A percentile compares a stretch with the other conserved stretches of the same genome.
phyloP scores from a whole-genome alignment of 2,113 vertebrate genomes.

The Gadus chalcogrammus region DNA sequence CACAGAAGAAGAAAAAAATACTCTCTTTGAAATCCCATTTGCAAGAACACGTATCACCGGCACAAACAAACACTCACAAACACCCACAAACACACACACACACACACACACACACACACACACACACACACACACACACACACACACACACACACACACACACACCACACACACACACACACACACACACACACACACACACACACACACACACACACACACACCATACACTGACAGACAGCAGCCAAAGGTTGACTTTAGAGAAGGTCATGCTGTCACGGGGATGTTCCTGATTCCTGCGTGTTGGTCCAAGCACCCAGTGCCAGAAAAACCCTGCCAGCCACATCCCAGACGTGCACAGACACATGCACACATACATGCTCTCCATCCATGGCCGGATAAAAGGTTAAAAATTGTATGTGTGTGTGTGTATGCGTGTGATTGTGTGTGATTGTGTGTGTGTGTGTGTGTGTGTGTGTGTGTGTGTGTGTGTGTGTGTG shows the following conservation, averaged over 20 bases:
- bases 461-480: too few relatives aligned
- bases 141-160: slow-evolving; percentile 7
- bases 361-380: slow-evolving; percentile 13
- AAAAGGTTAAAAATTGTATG: neutral
- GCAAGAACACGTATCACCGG: neutral
- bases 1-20: slow-evolving; percentile 21
- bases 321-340: slow-evolving; percentile 1
- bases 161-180: slow-evolving; percentile 7
- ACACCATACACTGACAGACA: slow-evolving; percentile 24
- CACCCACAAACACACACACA: slow-evolving; percentile 1
- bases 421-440: neutral
- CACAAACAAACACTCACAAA: slow-evolving; percentile 15
- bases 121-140: slow-evolving; percentile 9
- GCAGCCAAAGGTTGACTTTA: slow-evolving; percentile 24
- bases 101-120: slow-evolving; percentile 13
- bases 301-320: slow-evolving; percentile 1
- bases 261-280: slow-evolving; percentile 40
- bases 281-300: slow-evolving; percentile 25
- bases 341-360: neutral
- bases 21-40: slow-evolving; percentile 43
- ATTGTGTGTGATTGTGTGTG: neutral
- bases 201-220: slow-evolving; percentile 11
- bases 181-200: neutral
- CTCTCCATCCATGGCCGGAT: neutral
- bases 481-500: too few relatives aligned